phyloP scores from a whole-genome alignment of 2,797 vertebrate species.

The Pygocentrus nattereri region DNA sequence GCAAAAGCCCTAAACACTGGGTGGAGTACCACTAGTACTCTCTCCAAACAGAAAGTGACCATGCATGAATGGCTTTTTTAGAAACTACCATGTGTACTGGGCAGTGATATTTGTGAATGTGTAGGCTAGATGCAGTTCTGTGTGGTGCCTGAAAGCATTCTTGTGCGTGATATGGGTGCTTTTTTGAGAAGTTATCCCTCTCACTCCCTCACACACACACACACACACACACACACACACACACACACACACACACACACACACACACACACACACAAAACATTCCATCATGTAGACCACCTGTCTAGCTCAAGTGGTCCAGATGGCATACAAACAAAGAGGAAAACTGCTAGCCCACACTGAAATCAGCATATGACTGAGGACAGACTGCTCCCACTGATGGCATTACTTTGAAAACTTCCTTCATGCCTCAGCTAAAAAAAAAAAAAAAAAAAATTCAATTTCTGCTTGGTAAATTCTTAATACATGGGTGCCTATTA shows the following conservation, averaged over 20 bases:
- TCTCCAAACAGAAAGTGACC: neutral
- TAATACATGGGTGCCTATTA: neutral
- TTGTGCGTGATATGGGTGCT: neutral
- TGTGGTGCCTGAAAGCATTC: neutral
- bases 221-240: neutral
- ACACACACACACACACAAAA: too few species aligned
- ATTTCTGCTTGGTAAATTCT: neutral
- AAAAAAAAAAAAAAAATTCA: neutral
- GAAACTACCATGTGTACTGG: too few species aligned
- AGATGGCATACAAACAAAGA: constrained; percentile 15
- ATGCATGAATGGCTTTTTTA: too few species aligned
- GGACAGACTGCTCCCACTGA: neutral
- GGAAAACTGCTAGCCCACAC: constrained; percentile 6
- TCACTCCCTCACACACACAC: neutral
- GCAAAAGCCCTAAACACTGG: too few species aligned
- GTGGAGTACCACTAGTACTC: neutral
- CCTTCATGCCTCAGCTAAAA: neutral
- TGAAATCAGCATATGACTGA: constrained; percentile 1
- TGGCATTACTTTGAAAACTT: neutral
- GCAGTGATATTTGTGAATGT: neutral
- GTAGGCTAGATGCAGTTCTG: neutral
- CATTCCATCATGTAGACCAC: neutral
- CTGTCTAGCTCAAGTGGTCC: constrained; percentile 2
- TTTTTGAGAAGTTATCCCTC: neutral
- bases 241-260: neutral